Conservation (phyloP, 2,113 vertebrate genomes). For the Anolis sagrei region DNA sequence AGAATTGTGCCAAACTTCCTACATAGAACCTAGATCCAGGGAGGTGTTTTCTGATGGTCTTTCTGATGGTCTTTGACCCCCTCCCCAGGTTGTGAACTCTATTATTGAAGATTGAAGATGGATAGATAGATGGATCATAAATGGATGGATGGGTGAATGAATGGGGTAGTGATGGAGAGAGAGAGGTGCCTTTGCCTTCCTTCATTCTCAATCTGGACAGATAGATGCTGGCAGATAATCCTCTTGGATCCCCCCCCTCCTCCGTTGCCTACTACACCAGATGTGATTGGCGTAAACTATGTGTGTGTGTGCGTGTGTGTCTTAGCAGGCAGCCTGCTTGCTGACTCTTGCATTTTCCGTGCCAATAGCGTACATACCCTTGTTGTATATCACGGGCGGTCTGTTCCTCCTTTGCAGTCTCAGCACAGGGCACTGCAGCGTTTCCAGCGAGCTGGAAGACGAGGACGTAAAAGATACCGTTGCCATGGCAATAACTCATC, state of each 20-base stretch:
- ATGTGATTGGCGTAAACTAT: constrained; percentile 1
- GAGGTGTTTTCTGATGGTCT: no score
- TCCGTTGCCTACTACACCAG: neutral
- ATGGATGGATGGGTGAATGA: neutral
- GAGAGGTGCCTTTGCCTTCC: neutral
- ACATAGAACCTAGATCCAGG: no score
- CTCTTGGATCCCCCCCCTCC: no score
- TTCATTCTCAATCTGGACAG: no score
- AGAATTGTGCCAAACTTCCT: no score
- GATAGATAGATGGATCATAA: no score
- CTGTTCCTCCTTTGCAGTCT: constrained; percentile 75
- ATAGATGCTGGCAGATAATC: neutral
- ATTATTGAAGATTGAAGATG: no score
- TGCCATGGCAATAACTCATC: constrained; percentile 75
- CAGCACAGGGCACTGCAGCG: constrained; percentile 77
- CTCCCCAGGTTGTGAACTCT: no score
- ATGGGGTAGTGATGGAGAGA: neutral
- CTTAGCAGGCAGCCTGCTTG: neutral
- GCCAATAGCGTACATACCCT: constrained; percentile 30
- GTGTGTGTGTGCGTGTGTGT: neutral
- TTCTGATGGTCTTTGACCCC: no score
- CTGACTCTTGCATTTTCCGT: constrained; percentile 55
- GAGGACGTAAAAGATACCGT: constrained; percentile 67
- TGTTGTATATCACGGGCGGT: neutral
- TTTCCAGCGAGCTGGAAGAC: constrained; percentile 69